These are phyloP conservation scores for Ephialtes manifestator DNA, from an alignment of 2,888 invertebrate genomes.

Conservation along the genomic window DNA sequence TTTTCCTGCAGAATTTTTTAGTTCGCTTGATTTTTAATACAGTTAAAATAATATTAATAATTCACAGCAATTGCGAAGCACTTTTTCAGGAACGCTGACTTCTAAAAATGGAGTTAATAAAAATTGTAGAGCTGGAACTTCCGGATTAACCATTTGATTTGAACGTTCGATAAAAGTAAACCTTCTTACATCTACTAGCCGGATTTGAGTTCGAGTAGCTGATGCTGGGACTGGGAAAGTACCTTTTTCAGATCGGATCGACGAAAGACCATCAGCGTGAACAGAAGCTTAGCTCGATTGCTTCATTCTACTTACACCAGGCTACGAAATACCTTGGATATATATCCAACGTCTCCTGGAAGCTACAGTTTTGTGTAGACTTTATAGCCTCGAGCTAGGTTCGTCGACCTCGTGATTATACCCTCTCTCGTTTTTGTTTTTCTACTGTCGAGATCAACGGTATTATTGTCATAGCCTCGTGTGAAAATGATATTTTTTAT, in stretches of 20 bases:
- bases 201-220: conserved; percentile 1
- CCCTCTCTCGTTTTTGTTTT: background rate
- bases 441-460: background rate
- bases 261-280: conserved; percentile 19
- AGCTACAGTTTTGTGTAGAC: background rate
- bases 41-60: background rate
- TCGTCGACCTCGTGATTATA: conserved; percentile 15
- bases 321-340: conserved; percentile 18
- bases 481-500: background rate
- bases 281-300: conserved; percentile 32
- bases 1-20: no score
- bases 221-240: background rate
- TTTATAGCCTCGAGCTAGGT: conserved; percentile 1
- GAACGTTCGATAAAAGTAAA: conserved; percentile 7
- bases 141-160: conserved; percentile 8
- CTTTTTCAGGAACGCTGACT: background rate
- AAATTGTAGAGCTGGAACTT: background rate
- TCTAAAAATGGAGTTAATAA: background rate
- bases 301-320: conserved; percentile 9
- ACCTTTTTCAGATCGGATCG: conserved; percentile 1
- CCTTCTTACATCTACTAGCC: background rate
- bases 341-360: background rate
- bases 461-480: background rate
- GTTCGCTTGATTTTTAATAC: background rate
- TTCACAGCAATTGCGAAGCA: background rate